These are phyloP conservation scores for Thumatha senex DNA, from an alignment of 2,888 invertebrate genomes.

Conservation along the genomic window DNA sequence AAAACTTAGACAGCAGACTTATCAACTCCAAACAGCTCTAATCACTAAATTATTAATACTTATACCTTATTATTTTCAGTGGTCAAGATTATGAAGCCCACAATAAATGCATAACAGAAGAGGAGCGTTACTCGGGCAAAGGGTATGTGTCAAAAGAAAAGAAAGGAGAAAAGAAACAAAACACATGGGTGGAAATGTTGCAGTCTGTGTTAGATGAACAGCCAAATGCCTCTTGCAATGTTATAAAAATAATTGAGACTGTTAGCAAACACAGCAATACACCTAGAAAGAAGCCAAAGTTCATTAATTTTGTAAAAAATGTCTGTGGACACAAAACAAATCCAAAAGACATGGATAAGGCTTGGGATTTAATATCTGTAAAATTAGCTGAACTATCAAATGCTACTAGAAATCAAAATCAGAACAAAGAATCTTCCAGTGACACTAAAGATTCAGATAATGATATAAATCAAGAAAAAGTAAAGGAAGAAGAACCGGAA, in stretches of 20 bases:
- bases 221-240: constrained; percentile 77
- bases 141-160: constrained; percentile 89
- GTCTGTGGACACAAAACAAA: constrained; percentile 83
- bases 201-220: constrained; percentile 85
- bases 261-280: constrained; percentile 90
- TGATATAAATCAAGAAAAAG: constrained; percentile 16
- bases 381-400: constrained; percentile 78
- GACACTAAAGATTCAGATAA: constrained; percentile 22
- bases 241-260: constrained; percentile 85
- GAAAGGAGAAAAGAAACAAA: constrained; percentile 94
- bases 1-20: too few species aligned
- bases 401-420: constrained; percentile 51
- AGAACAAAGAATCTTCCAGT: constrained; percentile 25
- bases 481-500: constrained; percentile 13
- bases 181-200: constrained; percentile 90
- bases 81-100: constrained; percentile 90
- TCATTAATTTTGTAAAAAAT: constrained; percentile 89
- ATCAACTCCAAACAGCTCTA: too few species aligned
- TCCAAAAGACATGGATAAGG: constrained; percentile 83
- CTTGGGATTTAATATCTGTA: constrained; percentile 86
- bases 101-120: constrained; percentile 93
- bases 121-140: constrained; percentile 94
- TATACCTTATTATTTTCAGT: constrained; percentile 72
- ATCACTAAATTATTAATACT: too few species aligned
- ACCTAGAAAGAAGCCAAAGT: constrained; percentile 93